Evolutionary conservation across 64 coral and sea anemone species (phyloP), one percentile per base, ranked within the genome.

Genomic region (Pocillopora damicornis): DNA sequence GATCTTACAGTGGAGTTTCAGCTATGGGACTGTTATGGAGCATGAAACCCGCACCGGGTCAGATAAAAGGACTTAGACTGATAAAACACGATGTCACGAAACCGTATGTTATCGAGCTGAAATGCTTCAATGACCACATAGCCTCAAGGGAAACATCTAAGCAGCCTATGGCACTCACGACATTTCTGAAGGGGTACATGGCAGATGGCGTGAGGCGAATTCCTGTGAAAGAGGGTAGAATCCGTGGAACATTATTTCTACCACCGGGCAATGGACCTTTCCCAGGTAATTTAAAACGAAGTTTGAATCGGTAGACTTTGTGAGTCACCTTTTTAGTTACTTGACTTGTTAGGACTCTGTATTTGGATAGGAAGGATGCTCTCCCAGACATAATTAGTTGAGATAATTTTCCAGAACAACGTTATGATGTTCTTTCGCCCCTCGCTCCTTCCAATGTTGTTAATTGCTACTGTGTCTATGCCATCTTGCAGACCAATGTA

Each of bases 11-110:
- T 13, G 93, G 88, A 64, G 78, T 95, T 37, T 83, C 91, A 59
- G 73, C 93, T n/a, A 95, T 94, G 93, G 93, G 93, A 23, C 56
- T 94, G 15, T 22, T 94, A 37, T 91, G 88, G 89, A 82, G 87
- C 35, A 66, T 91, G 18, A 80, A 91, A 68, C 83, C 65, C 15
- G 85, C 64, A 57, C 4, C 81, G 25, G 89, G 85, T 15, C 37
- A 83, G 20, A 88, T 37, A 20, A 83, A 75, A 78, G 85, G 89
- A 6, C 17, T 80, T 23, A 30, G 83, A 71, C 42, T 95, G 8
- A 72, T 45, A 26, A 91, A 95, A 59, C 74, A 76, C 23, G 86
- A 95, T 38, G 57, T 91, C 11, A 73, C 77, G 56, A 35, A 84
- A 74, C 93, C 93, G 6, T 69, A 91, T 17, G 45, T 59, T 23